These are phyloP conservation scores for Pangasius mekongensis DNA, from an alignment of 2,797 vertebrate species.

Conservation along the genomic window DNA sequence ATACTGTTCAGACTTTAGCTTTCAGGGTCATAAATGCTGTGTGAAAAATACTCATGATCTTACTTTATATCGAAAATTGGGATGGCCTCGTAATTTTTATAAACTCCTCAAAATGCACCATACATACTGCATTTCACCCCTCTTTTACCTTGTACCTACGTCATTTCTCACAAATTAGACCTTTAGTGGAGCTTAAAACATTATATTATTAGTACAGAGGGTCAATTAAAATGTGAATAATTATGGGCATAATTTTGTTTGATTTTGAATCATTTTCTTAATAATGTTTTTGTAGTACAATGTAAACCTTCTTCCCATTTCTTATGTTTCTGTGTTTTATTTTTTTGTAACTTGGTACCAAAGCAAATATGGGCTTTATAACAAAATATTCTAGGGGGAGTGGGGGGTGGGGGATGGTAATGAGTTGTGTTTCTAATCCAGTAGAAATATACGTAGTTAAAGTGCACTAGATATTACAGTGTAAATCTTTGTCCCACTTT, in stretches of 20 bases:
- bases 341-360: not conserved
- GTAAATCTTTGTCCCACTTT: constrained; percentile 3
- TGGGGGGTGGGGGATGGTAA: no score
- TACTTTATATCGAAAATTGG: not conserved
- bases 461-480: constrained; percentile 18
- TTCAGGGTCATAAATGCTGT: not conserved
- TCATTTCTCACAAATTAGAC: not conserved
- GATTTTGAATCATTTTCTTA: not conserved
- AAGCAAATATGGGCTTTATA: not conserved
- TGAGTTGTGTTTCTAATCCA: constrained; percentile 6
- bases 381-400: not conserved
- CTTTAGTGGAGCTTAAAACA: not conserved
- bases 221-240: not conserved
- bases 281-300: not conserved
- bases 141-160: not conserved
- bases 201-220: not conserved
- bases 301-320: not conserved
- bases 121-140: not conserved
- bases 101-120: not conserved
- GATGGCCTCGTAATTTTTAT: not conserved
- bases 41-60: not conserved
- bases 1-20: not conserved
- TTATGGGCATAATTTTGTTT: not conserved
- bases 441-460: not conserved
- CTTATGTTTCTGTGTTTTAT: not conserved